Base-by-base conservation (phyloP, 2,888 invertebrate species). In the Acleris emargana region DNA sequence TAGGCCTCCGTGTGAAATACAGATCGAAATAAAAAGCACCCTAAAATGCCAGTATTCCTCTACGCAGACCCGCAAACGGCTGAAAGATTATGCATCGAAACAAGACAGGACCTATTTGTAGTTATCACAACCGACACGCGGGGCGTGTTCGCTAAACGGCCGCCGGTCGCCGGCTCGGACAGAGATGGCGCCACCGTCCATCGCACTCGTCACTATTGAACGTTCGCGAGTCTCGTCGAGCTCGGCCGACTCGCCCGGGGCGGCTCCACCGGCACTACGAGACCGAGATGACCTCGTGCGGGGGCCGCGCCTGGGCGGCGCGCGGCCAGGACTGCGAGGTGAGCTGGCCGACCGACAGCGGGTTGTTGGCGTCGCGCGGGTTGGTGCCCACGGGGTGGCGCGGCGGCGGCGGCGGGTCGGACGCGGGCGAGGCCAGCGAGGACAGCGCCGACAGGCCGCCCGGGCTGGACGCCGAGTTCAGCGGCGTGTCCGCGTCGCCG, bases 281-380 rank as follows among this genome's bases (percentile, higher is more conserved):
- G 25, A 93, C 93, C 32, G 93, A 93, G 72, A 93, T 93, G 73
- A 90, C 92, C 76, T 93, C 91, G 77, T 91, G 91, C 0, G 78
- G 75, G 55, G 89, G 86, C 53, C 89, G 75, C 25, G 89, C 62
- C 68, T 86, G 84, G 11, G 90, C 83, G 50, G 91, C 81, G 9
- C 92, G 80, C 0, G 91, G 90, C 92, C 92, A 90, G 45, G 84
- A 82, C 73, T 96, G 96, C 75, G 96, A 96, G 68, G 97, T 97
- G 74, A 98, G 93, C 89, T 97, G 97, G 79, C 97, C 97, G 67
- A 98, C 97, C 86, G 97, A 97, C 51, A 98, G 93, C 64, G 98
- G 98, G 93, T 98, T 97, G 93, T 98, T 98, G 72, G 97, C 96
- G 91, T 98, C 97, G 76, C 97, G 95, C 50, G 97, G 97, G 91